Evolutionary conservation across 2,888 invertebrate genomes (phyloP), one percentile per base, ranked within the genome.

Genomic region (Mystacides longicornis): DNA sequence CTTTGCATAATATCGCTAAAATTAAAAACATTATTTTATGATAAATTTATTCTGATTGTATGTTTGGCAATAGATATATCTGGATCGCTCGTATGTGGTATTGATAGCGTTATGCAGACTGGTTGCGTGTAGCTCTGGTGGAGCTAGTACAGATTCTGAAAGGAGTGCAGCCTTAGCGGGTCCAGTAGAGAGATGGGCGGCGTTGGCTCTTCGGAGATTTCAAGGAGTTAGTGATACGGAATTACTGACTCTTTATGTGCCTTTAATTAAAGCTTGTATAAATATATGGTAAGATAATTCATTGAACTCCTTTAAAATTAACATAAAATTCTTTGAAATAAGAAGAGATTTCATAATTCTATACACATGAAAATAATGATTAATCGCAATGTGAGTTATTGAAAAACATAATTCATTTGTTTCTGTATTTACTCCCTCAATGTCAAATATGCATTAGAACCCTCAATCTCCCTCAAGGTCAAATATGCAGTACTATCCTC

Each of bases 171-270:
- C 79, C 2, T 74, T 82, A 1, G 79, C 82, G 23, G 79, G 77
- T 0, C 77, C 80, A 0, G 81, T 82, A 1, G 80, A 84, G 63
- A 77, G 81, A 58, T 87, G 85, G 83, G 85, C 85, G 0, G 80
- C 81, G 57, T 70, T 87, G 3, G 86, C 86, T 0, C 68, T 87
- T n/a, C 78, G 79, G 64, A 76, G 87, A 51, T 87, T 82, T 63
- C 85, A 87, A 61, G 84, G 81, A 2, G 81, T 87, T 60, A 83
- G 85, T 64, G 87, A 87, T 67, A 80, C 81, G 14, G 87, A 87
- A 65, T 68, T 87, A 42, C 69, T 87, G 51, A 75, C 81, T 46
- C 75, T 87, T 33, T 87, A 87, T 65, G 73, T 85, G 63, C 87
- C 87, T 1, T 69, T 87, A 48, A 63, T 87, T 55, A 81, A 85